Percentiles rank a stretch among this genome's conserved stretches.
These are phyloP conservation scores for Intellagama lesueurii DNA, from an alignment of 2,797 vertebrate genomes.

Conservation along the genomic window DNA sequence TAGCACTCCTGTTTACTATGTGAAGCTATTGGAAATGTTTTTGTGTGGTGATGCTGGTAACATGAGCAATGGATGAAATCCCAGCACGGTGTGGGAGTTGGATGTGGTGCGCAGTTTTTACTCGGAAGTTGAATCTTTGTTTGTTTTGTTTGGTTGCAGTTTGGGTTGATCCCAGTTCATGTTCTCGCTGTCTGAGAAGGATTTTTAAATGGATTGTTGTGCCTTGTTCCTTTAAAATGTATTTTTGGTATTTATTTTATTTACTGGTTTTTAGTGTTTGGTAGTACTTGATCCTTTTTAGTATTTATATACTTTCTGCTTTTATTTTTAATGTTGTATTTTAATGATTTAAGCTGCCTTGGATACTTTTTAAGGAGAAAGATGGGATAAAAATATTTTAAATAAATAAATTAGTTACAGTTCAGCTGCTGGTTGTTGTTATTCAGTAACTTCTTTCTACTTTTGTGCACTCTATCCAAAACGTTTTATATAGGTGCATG, in stretches of 20 bases:
- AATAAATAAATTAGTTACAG: not conserved
- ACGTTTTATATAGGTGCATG: not conserved
- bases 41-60: not conserved
- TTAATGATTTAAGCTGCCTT: too few relatives aligned
- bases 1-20: not conserved
- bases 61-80: not conserved
- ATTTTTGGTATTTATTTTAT: too few relatives aligned
- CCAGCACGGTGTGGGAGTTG: not conserved
- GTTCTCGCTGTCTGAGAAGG: not conserved
- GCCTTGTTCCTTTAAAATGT: too few relatives aligned
- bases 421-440: not conserved
- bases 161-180: not conserved
- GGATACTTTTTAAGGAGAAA: too few relatives aligned
- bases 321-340: too few relatives aligned
- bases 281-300: too few relatives aligned
- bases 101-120: not conserved
- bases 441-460: not conserved
- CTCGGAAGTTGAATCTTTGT: not conserved
- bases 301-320: too few relatives aligned
- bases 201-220: too few relatives aligned
- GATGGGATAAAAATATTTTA: too few relatives aligned
- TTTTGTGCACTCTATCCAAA: not conserved
- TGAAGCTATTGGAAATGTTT: constrained; percentile 2
- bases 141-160: not conserved
- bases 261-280: too few relatives aligned